A percentile compares a stretch with the other conserved stretches of the same genome.
Conservation (phyloP, 2,113 vertebrate species). For the Cyprinodon brontotheroides region DNA sequence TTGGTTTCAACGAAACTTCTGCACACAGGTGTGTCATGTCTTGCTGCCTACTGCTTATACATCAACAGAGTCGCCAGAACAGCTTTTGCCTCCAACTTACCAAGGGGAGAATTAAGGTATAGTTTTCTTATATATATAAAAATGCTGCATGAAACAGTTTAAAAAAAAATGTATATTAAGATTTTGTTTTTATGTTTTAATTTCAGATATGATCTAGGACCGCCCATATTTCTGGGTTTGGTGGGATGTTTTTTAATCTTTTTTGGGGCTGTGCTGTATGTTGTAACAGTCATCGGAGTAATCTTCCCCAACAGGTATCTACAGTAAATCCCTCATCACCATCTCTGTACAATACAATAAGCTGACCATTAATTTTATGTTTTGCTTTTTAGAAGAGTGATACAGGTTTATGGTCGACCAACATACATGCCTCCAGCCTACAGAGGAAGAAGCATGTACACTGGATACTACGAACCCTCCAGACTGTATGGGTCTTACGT, state of each 20-base stretch:
- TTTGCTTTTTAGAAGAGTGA: slow-evolving; percentile 30
- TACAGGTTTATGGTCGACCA: slow-evolving; percentile 23
- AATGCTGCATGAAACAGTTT: not conserved
- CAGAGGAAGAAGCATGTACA: slow-evolving; percentile 51
- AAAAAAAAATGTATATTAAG: not conserved
- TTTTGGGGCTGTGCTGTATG: slow-evolving; percentile 71
- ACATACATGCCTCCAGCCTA: slow-evolving; percentile 49
- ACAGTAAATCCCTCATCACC: not conserved
- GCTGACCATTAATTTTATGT: not conserved
- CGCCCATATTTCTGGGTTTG: slow-evolving; percentile 77
- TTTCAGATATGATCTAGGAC: slow-evolving; percentile 77
- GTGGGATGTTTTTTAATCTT: slow-evolving; percentile 73
- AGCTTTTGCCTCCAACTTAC: slow-evolving; percentile 38
- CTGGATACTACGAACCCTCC: slow-evolving; percentile 56
- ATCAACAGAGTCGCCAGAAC: slow-evolving; percentile 71
- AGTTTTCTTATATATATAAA: not conserved
- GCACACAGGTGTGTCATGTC: slow-evolving; percentile 65
- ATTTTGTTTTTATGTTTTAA: not conserved
- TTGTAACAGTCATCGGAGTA: slow-evolving; percentile 61
- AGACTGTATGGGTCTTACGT: slow-evolving; percentile 45
- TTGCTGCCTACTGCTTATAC: slow-evolving; percentile 79
- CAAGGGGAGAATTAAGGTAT: slow-evolving; percentile 68
- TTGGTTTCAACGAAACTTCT: slow-evolving; percentile 38
- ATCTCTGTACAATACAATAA: not conserved
- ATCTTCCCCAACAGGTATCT: slow-evolving; percentile 69